A percentile compares a stretch with the other conserved stretches of the same genome.
Evolutionary conservation across 2,888 invertebrate genomes (phyloP).

Genomic region (Andrena haemorrhoa): DNA sequence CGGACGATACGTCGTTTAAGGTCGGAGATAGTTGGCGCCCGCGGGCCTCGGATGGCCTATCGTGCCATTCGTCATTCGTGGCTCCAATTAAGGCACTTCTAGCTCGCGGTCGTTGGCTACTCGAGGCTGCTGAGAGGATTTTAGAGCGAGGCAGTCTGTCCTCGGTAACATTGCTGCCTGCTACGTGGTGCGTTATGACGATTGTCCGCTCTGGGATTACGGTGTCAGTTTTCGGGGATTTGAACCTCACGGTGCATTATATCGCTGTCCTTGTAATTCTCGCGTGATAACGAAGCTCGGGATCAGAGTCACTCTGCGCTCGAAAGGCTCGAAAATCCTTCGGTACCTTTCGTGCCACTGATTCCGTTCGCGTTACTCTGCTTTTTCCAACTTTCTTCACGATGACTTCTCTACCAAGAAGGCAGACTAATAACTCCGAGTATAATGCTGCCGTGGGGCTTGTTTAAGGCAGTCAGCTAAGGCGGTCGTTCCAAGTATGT

Average conservation of each 20-base stretch:
- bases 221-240: neutral
- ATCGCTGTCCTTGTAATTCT: conserved; percentile 1
- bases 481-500: conserved; percentile 7
- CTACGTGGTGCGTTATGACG: conserved; percentile 5
- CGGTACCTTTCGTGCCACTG: too few relatives aligned
- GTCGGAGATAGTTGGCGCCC: conserved; percentile 43
- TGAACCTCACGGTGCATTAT: neutral
- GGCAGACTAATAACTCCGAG: conserved; percentile 9
- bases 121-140: conserved; percentile 52
- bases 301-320: too few relatives aligned
- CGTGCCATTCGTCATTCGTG: conserved; percentile 58
- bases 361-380: neutral
- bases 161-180: conserved; percentile 17
- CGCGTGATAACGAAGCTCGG: too few relatives aligned
- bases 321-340: too few relatives aligned
- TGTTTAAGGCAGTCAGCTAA: neutral
- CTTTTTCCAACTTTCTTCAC: neutral
- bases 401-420: neutral
- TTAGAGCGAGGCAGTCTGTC: conserved; percentile 36
- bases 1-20: conserved; percentile 49
- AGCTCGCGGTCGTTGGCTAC: conserved; percentile 55
- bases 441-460: neutral
- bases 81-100: conserved; percentile 60
- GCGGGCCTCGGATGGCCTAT: conserved; percentile 23
- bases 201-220: conserved; percentile 32